These are phyloP conservation scores for Chrysolina haemoptera DNA, from an alignment of 2,888 invertebrate species.

Conservation along the genomic window DNA sequence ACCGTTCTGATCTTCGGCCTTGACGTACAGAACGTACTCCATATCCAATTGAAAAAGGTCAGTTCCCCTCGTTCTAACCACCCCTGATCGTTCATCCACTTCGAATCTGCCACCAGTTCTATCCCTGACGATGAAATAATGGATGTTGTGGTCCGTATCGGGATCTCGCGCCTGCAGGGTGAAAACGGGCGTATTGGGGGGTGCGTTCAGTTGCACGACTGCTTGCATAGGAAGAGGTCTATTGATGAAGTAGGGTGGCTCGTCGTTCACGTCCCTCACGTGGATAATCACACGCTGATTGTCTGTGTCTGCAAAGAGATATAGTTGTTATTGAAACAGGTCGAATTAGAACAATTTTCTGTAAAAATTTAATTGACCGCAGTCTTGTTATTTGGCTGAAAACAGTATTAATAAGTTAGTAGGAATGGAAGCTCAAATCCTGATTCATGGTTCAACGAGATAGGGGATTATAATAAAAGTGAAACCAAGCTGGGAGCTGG, in stretches of 20 bases:
- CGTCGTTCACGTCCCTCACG: constrained; percentile 97
- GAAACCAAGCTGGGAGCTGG: too few relatives aligned
- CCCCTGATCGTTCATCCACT: constrained; percentile 78
- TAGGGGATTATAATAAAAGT: too few relatives aligned
- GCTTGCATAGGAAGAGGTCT: constrained; percentile 97
- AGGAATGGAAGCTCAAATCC: too few relatives aligned
- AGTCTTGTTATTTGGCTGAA: too few relatives aligned
- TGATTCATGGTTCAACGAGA: too few relatives aligned
- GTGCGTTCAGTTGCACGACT: constrained; percentile 95
- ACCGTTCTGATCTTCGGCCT: constrained; percentile 96
- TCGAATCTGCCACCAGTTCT: constrained; percentile 77
- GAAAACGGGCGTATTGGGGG: constrained; percentile 95
- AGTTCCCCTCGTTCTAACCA: constrained; percentile 91
- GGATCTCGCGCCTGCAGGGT: constrained; percentile 98
- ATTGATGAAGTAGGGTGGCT: constrained; percentile 97
- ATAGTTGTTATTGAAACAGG: not conserved
- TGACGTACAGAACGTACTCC: constrained; percentile 96
- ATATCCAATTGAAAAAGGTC: constrained; percentile 95
- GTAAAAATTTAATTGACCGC: too few relatives aligned
- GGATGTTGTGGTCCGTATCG: constrained; percentile 95
- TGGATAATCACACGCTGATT: constrained; percentile 95
- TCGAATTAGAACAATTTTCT: not conserved
- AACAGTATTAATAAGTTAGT: too few relatives aligned
- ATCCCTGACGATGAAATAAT: constrained; percentile 95
- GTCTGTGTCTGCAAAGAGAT: constrained; percentile 83